Base-by-base conservation (phyloP, 1,140 invertebrate genomes). In the Achatina immaculata region DNA sequence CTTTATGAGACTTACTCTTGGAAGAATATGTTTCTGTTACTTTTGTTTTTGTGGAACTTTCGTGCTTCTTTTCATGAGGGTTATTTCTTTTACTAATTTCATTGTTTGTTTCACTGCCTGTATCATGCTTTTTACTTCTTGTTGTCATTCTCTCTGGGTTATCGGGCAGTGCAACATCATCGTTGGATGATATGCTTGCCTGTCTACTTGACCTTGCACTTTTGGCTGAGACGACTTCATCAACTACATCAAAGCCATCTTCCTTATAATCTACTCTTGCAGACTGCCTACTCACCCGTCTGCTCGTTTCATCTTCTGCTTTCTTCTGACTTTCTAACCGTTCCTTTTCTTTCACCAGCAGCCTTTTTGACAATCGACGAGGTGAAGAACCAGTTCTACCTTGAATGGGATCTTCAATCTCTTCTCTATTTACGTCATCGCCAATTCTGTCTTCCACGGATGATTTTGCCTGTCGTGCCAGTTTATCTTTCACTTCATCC, bases 331-430 rank as follows among this genome's bases (percentile, higher is more conserved):
- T 16, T 43, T 65, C 14, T 34, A 24, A 28, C 36, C 36, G 16
- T 48, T 68, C 76, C 24, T 76, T 65, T 24, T 76, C 58, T 65
- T 76, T 76, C 19, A 40, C 55, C 74, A 16, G 43, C 34, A 78
- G 76, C 16, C 76, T 66, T 36, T n/a, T 34, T 6, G 76, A 78
- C 19, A 78, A 38, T 34, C 74, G 58, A 21, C 74, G 31, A 51
- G 72, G 51, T 34, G 72, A 51, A 14, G 34, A 38, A 2, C 51
- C 72, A 16, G 31, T n/a, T 74, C 51, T 43, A 38, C 14, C 24
- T 28, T 74, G 36, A 1, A 14, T 74, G 7, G n/a, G 3, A 55
- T 74, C 42, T 34, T 74, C 72, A 34, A 1, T 55, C 2, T 51
- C 28, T 51, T 74, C 45, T 36, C n/a, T 42, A 11, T 42, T 2